phyloP scores from a whole-genome alignment of 2,888 invertebrate species.

The Calliphora vomitoria region DNA sequence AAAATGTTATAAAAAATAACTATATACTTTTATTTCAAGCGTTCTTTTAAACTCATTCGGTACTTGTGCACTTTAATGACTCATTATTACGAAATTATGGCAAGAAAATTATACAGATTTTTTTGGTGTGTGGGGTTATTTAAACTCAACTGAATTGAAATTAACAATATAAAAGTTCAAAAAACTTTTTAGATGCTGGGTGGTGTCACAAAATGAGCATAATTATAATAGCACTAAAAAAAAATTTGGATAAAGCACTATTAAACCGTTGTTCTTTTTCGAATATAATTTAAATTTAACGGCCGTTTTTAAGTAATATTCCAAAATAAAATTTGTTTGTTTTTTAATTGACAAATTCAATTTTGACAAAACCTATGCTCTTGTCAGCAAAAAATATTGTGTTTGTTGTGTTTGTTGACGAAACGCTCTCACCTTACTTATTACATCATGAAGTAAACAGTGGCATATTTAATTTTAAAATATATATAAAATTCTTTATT shows the following conservation, averaged over 20 bases:
- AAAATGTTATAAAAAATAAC: not conserved
- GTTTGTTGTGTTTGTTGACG: too few relatives aligned
- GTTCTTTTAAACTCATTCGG: not conserved
- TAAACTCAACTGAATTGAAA: constrained; percentile 20
- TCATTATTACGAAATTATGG: constrained; percentile 51
- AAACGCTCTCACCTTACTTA: too few relatives aligned
- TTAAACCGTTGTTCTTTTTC: too few relatives aligned
- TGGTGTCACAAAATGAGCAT: constrained; percentile 41
- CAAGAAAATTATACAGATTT: not conserved
- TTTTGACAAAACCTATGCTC: too few relatives aligned
- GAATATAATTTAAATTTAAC: too few relatives aligned
- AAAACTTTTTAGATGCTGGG: constrained; percentile 28
- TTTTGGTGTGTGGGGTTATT: constrained; percentile 2
- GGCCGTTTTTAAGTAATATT: too few relatives aligned
- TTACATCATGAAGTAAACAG: too few relatives aligned
- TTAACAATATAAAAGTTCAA: constrained; percentile 31
- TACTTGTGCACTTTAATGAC: constrained; percentile 37
- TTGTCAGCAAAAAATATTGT: too few relatives aligned
- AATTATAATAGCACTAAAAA: constrained; percentile 14
- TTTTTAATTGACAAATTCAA: too few relatives aligned
- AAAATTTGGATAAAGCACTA: too few relatives aligned
- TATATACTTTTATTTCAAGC: constrained; percentile 3
- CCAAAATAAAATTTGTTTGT: too few relatives aligned
- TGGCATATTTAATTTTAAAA: too few relatives aligned
- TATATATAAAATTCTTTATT: not conserved